Conservation (phyloP, 2,797 vertebrate species). For the Paratrypauchen microcephalus region DNA sequence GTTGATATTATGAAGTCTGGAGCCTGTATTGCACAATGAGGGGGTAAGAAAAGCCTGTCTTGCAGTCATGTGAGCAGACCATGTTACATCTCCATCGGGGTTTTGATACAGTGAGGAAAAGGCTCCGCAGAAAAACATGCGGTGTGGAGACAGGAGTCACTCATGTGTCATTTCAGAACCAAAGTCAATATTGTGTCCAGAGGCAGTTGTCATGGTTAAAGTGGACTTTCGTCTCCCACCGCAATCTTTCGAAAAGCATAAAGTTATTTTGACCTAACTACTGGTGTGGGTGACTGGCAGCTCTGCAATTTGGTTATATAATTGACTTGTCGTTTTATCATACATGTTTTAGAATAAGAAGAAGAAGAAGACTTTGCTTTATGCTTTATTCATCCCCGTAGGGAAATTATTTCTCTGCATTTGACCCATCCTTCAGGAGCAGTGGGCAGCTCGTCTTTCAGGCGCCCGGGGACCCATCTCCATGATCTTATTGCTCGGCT, state of each 20-base stretch:
- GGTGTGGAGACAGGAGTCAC: background rate
- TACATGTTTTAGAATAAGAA: background rate
- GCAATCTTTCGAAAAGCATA: background rate
- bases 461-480: too few relatives aligned
- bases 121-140: background rate
- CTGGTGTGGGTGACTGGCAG: background rate
- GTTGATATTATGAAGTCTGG: background rate
- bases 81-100: background rate
- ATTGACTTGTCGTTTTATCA: background rate
- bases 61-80: background rate
- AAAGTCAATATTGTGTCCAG: conserved; percentile 3
- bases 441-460: too few relatives aligned
- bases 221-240: background rate
- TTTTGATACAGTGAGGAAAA: background rate
- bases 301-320: background rate
- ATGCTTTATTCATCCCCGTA: too few relatives aligned
- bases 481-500: too few relatives aligned
- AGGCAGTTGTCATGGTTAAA: conserved; percentile 3
- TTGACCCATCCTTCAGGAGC: too few relatives aligned
- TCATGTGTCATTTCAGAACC: conserved; percentile 1
- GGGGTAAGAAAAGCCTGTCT: too few relatives aligned
- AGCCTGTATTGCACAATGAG: too few relatives aligned
- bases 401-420: too few relatives aligned
- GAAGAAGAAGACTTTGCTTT: too few relatives aligned
- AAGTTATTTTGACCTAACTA: background rate